These are phyloP conservation scores for Drosophila glabriapex DNA, from an alignment of 2,888 invertebrate species.

Conservation along the genomic window DNA sequence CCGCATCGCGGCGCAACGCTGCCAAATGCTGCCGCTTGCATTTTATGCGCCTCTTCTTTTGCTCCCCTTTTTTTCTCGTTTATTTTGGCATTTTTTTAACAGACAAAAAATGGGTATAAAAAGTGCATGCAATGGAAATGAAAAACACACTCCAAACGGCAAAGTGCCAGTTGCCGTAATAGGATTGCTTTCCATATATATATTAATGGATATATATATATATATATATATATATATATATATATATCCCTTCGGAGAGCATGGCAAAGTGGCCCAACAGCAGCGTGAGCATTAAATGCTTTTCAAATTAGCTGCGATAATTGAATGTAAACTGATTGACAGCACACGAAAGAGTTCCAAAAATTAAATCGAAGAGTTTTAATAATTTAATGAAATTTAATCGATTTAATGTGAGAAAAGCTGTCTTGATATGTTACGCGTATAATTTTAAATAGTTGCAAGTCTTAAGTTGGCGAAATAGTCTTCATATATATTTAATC, in stretches of 20 bases:
- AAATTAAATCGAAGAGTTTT: conserved; percentile 6
- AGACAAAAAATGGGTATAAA: conserved; percentile 32
- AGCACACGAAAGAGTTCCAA: conserved; percentile 14
- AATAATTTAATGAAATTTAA: conserved; percentile 1
- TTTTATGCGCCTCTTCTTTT: conserved; percentile 51
- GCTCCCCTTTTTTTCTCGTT: conserved; percentile 21
- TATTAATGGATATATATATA: conserved; percentile 1
- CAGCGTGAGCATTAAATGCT: conserved; percentile 40
- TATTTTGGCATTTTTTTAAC: conserved; percentile 55
- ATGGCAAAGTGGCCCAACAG: conserved; percentile 26
- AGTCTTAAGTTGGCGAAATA: background rate
- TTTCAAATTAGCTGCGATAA: conserved; percentile 67
- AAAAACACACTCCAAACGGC: conserved; percentile 62
- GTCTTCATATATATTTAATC: background rate
- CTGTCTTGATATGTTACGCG: background rate
- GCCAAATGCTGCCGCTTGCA: conserved; percentile 71
- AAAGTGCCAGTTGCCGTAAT: conserved; percentile 40
- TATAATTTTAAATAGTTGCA: background rate
- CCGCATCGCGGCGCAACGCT: conserved; percentile 53
- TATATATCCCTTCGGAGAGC: conserved; percentile 17
- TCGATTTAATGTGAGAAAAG: background rate
- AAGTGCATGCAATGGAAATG: conserved; percentile 67
- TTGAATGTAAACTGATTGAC: conserved; percentile 62
- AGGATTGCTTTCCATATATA: conserved; percentile 22
- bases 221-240: background rate